Evolutionary conservation across 2,888 invertebrate genomes (phyloP).

Genomic region (Diarsia rubi): DNA sequence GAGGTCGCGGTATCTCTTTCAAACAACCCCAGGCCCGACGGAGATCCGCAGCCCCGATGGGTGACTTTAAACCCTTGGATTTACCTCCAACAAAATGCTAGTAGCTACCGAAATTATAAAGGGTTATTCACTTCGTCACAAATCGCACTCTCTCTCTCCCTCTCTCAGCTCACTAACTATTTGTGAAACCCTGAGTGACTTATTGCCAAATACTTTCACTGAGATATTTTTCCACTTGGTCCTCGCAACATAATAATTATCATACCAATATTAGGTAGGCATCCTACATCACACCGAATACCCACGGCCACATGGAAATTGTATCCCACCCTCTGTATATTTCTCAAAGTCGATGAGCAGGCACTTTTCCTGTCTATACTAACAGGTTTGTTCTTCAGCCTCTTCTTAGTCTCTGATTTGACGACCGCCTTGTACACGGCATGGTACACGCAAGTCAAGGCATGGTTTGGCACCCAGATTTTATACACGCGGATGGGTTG

Average conservation of each 20-base stretch:
- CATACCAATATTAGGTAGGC: not conserved
- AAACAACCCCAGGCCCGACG: too few species aligned
- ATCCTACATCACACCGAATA: not conserved
- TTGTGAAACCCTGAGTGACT: not conserved
- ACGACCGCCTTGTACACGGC: slow-evolving; percentile 79
- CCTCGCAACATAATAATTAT: not conserved
- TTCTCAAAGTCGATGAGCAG: not conserved
- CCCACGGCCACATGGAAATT: not conserved
- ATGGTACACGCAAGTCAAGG: slow-evolving; percentile 77
- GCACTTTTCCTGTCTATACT: slow-evolving; percentile 25
- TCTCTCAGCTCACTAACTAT: not conserved
- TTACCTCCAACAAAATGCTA: not conserved
- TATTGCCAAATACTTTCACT: not conserved
- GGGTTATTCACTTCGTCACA: not conserved
- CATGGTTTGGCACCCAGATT: slow-evolving; percentile 81
- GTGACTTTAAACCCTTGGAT: not conserved
- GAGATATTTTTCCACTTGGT: not conserved
- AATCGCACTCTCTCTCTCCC: not conserved
- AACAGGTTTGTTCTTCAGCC: slow-evolving; percentile 76
- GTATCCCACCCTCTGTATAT: not conserved
- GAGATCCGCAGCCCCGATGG: too few species aligned
- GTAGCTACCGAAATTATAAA: not conserved
- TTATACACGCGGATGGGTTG: slow-evolving; percentile 80
- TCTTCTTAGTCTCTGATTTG: slow-evolving; percentile 80
- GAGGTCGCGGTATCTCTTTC: too few species aligned